phyloP scores from a whole-genome alignment of 1,140 invertebrate species.

The Apolygus lucorum region DNA sequence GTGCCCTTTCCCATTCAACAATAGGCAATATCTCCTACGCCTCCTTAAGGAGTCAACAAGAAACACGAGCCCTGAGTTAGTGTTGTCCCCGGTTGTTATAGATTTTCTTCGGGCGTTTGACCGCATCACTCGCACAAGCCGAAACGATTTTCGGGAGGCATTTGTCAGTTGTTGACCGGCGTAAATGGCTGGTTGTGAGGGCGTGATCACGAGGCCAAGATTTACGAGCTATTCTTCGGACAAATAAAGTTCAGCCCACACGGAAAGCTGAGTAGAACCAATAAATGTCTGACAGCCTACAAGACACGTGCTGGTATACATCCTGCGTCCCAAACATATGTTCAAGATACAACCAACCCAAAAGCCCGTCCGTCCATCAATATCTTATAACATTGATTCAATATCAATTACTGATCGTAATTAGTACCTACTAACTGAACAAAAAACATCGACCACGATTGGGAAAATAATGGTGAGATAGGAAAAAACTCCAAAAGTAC shows the following conservation, averaged over 20 bases:
- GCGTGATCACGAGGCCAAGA: not conserved
- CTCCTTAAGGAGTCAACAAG: constrained; percentile 13
- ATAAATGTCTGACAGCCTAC: no score
- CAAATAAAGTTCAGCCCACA: not conserved
- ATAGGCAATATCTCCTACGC: constrained; percentile 5
- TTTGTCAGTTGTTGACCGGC: not conserved
- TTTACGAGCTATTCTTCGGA: not conserved
- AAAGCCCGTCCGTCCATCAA: no score
- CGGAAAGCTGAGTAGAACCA: no score
- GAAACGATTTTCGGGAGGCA: not conserved
- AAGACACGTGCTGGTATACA: no score
- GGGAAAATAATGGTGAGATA: no score
- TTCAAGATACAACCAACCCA: no score
- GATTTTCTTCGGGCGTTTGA: not conserved
- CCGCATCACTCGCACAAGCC: not conserved
- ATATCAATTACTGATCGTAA: no score
- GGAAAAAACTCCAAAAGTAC: no score
- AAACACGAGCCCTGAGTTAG: not conserved
- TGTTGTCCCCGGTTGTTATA: not conserved
- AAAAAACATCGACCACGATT: no score
- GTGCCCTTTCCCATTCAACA: constrained; percentile 1
- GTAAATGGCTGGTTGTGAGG: not conserved
- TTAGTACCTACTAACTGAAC: no score
- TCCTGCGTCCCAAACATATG: no score
- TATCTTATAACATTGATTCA: no score